Base-by-base conservation (phyloP, 2,797 vertebrate genomes). In the Ceryle rudis region DNA sequence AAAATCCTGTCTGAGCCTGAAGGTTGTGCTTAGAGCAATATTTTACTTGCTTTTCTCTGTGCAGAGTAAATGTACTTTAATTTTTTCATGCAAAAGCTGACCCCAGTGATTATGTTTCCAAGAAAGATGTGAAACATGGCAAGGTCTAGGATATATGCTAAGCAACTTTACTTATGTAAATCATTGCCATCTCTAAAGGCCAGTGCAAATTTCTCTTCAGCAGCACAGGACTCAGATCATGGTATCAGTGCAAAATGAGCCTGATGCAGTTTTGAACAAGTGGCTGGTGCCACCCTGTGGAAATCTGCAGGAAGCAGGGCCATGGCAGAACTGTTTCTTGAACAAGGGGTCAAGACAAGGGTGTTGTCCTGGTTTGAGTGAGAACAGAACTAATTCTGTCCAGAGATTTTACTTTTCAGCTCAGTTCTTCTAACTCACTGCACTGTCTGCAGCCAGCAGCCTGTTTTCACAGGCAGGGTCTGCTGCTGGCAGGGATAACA, bases 231-330 rank as follows among this genome's bases (percentile, higher is more conserved):
- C 20, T 80, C 0, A 0, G 29, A 60, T 41, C 14, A 8, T 2
- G 0, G 2, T 1, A 29, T 10, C 31, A 19, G 19, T 6, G 42
- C 5, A 26, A 74, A 51, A 31, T 0, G 28, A 75, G 37, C 5
- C 46, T 23, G 66, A 23, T 23, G 41, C 12, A 37, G 47, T 31
- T 86, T 92, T 57, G 51, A 82, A 7, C 47, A 9, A 77, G 86
- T 3, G 23, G 21, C 42, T 96, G 78, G 60, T 96, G 96, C 95
- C 95, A 95, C 81, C 95, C 71, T 64, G 92, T 96, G 96, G 95
- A 79, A 66, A 79, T 37, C 47, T 73, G 14, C 42, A 61, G 62
- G 35, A 86, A 89, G 12, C 12, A 49, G 46, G 22, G 6, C 42
- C 16, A 4, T 8, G 13, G 20, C 23, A 90, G 22, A 86, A 28